A percentile compares a stretch with the other conserved stretches of the same genome.
phyloP scores from a whole-genome alignment of 2,888 invertebrate genomes.

The Latrodectus elegans region DNA sequence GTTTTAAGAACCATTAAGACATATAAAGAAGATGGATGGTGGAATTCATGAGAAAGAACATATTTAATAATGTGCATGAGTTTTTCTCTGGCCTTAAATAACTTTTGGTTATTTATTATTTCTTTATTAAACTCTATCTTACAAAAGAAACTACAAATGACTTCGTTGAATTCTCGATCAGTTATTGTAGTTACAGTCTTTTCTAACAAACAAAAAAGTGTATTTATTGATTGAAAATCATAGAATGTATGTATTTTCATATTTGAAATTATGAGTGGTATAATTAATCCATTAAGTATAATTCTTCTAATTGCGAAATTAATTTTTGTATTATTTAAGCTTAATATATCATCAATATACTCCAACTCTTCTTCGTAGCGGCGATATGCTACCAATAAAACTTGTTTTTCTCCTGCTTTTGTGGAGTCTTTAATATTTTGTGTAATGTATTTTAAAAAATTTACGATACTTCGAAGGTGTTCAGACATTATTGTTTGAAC shows the following conservation, averaged over 20 bases:
- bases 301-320: neutral
- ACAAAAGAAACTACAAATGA: neutral
- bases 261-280: neutral
- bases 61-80: neutral
- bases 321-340: neutral
- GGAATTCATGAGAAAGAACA: neutral
- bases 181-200: constrained; percentile 11
- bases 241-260: neutral
- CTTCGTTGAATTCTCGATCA: constrained; percentile 19
- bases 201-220: neutral
- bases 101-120: no score
- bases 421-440: constrained; percentile 7
- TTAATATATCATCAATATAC: constrained; percentile 38
- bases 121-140: no score
- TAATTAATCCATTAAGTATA: constrained; percentile 17
- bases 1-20: neutral
- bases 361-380: constrained; percentile 28
- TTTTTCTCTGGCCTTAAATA: constrained; percentile 2
- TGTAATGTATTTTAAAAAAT: neutral
- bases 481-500: neutral
- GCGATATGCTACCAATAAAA: neutral
- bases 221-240: neutral
- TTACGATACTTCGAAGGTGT: constrained; percentile 7
- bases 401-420: neutral
- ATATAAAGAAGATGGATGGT: neutral